These are phyloP conservation scores for Numenius phaeopus DNA, from an alignment of 2,797 vertebrate genomes.

Conservation along the genomic window DNA sequence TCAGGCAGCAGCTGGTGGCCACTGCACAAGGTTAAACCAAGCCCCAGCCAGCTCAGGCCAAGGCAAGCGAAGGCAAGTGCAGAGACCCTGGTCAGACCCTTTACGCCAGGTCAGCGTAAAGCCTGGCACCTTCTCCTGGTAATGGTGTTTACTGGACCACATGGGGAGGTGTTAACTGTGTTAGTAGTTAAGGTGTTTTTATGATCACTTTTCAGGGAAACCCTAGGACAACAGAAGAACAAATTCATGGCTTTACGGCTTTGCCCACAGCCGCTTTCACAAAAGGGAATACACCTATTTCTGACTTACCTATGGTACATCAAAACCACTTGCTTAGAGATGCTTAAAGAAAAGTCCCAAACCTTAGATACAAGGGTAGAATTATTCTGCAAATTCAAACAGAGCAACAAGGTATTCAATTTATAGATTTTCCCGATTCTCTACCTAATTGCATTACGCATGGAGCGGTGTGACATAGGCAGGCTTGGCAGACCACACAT, in stretches of 20 bases:
- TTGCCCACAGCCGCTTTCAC: not conserved
- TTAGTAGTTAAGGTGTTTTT: not conserved
- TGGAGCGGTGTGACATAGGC: not conserved
- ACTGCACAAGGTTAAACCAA: not conserved
- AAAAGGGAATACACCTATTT: not conserved
- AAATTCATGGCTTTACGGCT: not conserved
- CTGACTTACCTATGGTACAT: not conserved
- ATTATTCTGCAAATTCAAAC: not conserved
- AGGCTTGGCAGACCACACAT: not conserved
- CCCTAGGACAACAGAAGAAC: not conserved
- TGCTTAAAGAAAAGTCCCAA: not conserved
- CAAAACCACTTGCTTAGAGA: not conserved
- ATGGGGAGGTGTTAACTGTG: not conserved
- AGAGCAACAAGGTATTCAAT: not conserved
- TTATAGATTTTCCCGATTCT: not conserved
- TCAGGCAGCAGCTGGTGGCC: not conserved
- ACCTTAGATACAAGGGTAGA: not conserved
- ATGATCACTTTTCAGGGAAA: not conserved
- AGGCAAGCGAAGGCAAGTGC: not conserved
- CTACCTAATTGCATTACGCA: not conserved
- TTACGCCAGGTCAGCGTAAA: not conserved
- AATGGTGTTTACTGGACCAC: not conserved
- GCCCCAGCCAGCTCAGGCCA: not conserved
- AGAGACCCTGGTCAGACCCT: not conserved
- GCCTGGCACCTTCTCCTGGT: not conserved